Evolutionary conservation across 2,888 invertebrate species (phyloP), one percentile per base, ranked within the genome.

Genomic region (Eustalomyia histrio): DNA sequence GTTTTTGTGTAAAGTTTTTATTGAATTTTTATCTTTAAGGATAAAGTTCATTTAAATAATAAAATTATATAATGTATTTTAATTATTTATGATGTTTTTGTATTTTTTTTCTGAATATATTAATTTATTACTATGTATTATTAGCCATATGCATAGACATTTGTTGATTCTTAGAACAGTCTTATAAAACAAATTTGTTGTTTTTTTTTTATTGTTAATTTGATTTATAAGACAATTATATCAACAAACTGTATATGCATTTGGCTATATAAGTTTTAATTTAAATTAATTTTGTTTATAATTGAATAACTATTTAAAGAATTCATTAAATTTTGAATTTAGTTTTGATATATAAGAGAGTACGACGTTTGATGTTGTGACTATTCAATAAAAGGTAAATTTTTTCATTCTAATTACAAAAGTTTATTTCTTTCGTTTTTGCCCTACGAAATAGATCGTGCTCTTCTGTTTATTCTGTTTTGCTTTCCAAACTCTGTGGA

Each of bases 31-130:
- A 58, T 50, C 55, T 76, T 82, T 76, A 52, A 69, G 72, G 72
- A 65, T 76, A 55, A 73, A 73, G 12, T 76, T 82, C 60, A 76
- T 79, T 82, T 76, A 68, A 79, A 79, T 79, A 75, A 78, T 81
- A 81, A 74, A 81, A 65, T 76, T 74, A 64, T 76, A 60, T 65
- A 74, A 58, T 60, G 61, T 65, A 60, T 24, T 39, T 55, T 35
- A 16, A 17, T 55, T 69, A 47, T 64, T 24, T 58, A 21, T 69
- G 12, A 52, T 35, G 29, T 29, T 24, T 39, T 68, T 43, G 35
- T 71, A 64, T 52, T 71, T 60, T 35, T 75, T 68, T 24, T 61
- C 53, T 71, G 24, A 78, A 71, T 69, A 67, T 33, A 63, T 61
- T 64, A 16, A 21, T 69, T 75, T 55, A 21, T 61, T 18, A 52